Percentiles rank a stretch among this genome's conserved stretches.
phyloP scores from a whole-genome alignment of 2,113 vertebrate species.

The Ictidomys tridecemlineatus region DNA sequence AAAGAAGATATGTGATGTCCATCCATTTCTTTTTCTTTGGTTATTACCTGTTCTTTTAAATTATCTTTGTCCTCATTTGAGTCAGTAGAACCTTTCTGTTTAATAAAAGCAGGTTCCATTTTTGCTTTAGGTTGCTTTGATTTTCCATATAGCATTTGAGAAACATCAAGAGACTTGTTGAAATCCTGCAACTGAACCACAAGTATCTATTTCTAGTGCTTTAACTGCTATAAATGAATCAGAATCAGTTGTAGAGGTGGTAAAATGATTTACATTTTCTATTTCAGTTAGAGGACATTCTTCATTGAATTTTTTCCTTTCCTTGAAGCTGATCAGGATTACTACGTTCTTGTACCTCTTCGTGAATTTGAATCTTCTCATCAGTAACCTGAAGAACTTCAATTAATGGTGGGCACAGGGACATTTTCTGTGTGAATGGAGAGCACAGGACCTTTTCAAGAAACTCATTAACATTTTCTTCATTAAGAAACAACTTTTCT shows the following conservation, averaged over 20 bases:
- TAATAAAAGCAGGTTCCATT: conserved; percentile 57
- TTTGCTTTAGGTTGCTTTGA: neutral
- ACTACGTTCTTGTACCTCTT: conserved; percentile 79
- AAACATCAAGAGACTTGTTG: conserved; percentile 61
- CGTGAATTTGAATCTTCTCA: conserved; percentile 86
- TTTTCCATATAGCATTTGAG: neutral
- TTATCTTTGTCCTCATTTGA: neutral
- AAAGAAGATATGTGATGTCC: conserved; percentile 66
- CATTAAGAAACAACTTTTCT: conserved; percentile 88
- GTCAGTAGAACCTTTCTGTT: neutral
- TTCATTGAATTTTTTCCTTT: conserved; percentile 61
- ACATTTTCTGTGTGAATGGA: conserved; percentile 66
- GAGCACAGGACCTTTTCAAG: conserved; percentile 77
- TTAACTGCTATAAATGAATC: neutral
- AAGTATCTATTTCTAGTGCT: conserved; percentile 65
- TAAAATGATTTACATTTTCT: neutral
- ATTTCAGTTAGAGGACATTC: conserved; percentile 7
- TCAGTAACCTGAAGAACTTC: conserved; percentile 87
- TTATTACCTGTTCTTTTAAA: neutral
- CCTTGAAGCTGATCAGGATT: conserved; percentile 25
- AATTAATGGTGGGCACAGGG: conserved; percentile 80
- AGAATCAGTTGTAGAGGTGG: neutral
- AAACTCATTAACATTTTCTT: conserved; percentile 89
- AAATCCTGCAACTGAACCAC: conserved; percentile 61
- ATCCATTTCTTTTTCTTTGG: conserved; percentile 26